These are phyloP conservation scores for Ecliptopera silaceata DNA, from an alignment of 2,888 invertebrate species.

Conservation along the genomic window DNA sequence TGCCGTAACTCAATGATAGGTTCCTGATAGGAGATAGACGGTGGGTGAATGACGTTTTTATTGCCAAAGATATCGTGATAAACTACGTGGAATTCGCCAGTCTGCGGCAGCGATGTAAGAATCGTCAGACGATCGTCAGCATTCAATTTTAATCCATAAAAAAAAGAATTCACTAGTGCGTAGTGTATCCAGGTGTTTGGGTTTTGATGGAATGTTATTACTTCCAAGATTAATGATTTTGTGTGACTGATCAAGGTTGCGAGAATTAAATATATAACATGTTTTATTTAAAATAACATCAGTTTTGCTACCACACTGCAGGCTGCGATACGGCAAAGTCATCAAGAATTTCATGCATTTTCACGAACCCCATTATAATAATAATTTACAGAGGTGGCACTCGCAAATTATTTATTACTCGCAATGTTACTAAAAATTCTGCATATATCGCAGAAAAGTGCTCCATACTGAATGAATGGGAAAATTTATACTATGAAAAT, in stretches of 20 bases:
- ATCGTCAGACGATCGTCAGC: no score
- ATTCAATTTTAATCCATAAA: no score
- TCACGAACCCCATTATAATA: slow-evolving; percentile 39
- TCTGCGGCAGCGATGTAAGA: no score
- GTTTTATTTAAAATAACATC: no score
- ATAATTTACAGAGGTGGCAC: slow-evolving; percentile 29
- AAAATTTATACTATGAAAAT: neutral
- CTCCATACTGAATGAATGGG: slow-evolving; percentile 1
- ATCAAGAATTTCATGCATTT: slow-evolving; percentile 47
- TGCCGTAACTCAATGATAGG: slow-evolving; percentile 50
- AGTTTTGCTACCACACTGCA: no score
- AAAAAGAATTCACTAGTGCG: slow-evolving; percentile 46
- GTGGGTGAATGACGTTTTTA: slow-evolving; percentile 71
- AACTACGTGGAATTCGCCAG: slow-evolving; percentile 60
- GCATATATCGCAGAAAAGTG: neutral
- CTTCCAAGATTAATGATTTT: neutral
- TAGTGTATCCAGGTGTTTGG: slow-evolving; percentile 29
- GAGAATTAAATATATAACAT: neutral
- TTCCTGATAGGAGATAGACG: slow-evolving; percentile 53
- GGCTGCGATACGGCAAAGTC: slow-evolving; percentile 26
- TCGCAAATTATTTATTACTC: slow-evolving; percentile 26
- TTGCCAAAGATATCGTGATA: slow-evolving; percentile 67
- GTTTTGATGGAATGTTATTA: slow-evolving; percentile 19
- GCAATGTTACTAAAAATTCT: slow-evolving; percentile 19
- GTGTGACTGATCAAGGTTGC: neutral